Evolutionary conservation across 2,797 vertebrate species (phyloP).

Genomic region (Brotula barbata): DNA sequence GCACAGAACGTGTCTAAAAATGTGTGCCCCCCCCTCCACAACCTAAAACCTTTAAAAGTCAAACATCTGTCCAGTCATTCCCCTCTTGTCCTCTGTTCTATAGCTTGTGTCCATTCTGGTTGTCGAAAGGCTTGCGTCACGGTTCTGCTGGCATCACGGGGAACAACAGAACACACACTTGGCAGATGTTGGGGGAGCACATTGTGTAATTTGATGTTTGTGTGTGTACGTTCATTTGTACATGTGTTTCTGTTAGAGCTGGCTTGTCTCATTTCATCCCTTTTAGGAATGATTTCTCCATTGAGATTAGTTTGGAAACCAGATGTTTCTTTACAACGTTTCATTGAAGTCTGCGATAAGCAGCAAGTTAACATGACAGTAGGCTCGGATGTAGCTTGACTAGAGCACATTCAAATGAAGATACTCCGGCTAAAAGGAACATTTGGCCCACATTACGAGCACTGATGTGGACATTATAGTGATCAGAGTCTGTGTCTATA

Average conservation of each 20-base stretch:
- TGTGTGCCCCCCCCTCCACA: not conserved
- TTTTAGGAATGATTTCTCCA: constrained; percentile 23
- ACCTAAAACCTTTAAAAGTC: constrained; percentile 9
- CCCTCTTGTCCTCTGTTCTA: constrained; percentile 5
- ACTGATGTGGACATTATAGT: constrained; percentile 41
- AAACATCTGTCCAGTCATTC: not conserved
- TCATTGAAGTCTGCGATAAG: constrained; percentile 10
- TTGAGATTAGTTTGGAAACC: constrained; percentile 22
- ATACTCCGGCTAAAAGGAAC: constrained; percentile 28
- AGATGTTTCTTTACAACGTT: constrained; percentile 36
- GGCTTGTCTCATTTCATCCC: constrained; percentile 16
- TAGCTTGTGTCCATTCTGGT: constrained; percentile 23
- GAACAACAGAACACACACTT: constrained; percentile 35
- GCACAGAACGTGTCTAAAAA: too few species aligned
- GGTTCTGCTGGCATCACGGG: constrained; percentile 27
- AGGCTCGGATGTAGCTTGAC: constrained; percentile 39
- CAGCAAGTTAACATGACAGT: constrained; percentile 20
- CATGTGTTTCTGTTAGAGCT: not conserved
- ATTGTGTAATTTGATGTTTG: constrained; percentile 30
- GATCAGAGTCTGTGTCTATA: constrained; percentile 46
- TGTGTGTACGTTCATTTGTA: constrained; percentile 2
- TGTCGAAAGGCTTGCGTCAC: constrained; percentile 41
- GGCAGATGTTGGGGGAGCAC: constrained; percentile 53
- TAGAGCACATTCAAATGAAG: constrained; percentile 47
- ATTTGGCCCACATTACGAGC: constrained; percentile 37